Conservation (phyloP, 2,888 invertebrate species). For the Ectemnius cavifrons region DNA sequence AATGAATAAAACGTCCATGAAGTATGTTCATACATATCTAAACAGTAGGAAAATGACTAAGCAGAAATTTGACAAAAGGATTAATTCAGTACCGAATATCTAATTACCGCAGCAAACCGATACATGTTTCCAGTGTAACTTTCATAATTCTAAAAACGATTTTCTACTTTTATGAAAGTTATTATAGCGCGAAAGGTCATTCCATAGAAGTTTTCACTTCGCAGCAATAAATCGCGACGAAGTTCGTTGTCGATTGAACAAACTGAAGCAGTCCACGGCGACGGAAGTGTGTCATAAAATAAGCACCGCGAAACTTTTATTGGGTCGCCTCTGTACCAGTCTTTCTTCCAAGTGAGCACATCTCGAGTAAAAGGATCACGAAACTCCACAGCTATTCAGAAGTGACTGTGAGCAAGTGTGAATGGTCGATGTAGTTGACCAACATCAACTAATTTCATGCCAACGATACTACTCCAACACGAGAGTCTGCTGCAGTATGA, state of each 20-base stretch:
- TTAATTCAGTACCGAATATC: too few species aligned
- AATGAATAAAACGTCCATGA: too few species aligned
- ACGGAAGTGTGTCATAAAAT: background rate
- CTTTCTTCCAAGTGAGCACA: too few species aligned
- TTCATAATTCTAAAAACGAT: too few species aligned
- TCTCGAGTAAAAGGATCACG: too few species aligned
- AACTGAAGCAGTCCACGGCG: background rate
- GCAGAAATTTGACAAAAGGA: too few species aligned
- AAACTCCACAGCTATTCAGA: background rate
- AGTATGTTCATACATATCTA: too few species aligned
- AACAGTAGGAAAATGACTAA: too few species aligned
- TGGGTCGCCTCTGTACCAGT: background rate
- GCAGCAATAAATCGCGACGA: background rate
- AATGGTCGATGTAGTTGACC: constrained; percentile 36
- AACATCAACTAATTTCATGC: constrained; percentile 52
- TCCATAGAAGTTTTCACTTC: background rate
- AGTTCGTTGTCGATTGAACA: background rate
- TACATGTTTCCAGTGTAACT: too few species aligned
- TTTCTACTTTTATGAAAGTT: too few species aligned
- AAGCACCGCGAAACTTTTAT: background rate
- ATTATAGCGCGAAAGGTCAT: too few species aligned
- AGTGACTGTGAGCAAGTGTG: background rate
- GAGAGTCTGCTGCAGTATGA: background rate
- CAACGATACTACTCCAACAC: constrained; percentile 21
- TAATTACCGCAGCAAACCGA: too few species aligned